Base-by-base conservation (phyloP, 2,113 vertebrate species). In the Herpailurus yagouaroundi region DNA sequence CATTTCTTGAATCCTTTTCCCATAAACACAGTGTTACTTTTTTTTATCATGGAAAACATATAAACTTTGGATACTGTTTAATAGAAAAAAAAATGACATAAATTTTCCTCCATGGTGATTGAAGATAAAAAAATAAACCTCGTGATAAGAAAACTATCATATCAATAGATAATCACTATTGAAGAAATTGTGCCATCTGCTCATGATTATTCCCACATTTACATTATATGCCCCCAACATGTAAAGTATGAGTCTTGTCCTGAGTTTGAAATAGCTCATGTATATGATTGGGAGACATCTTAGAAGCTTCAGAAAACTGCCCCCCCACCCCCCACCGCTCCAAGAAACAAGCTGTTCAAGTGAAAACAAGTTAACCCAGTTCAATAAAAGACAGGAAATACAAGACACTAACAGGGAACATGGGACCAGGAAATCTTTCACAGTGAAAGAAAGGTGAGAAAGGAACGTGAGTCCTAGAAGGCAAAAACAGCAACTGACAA, bases 331-430 rank as follows among this genome's bases (percentile, higher is more conserved):
- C 38, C 41, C 38, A 41, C 41, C 45, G 0, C 7, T 45, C 45
- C 45, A 29, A 50, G 57, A 63, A 64, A 79, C 36, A 45, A 10
- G 4, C 48, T n/a, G 5, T 48, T 87, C 6, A 55, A 33, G 29
- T 29, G 36, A 57, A 63, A 13, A 18, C 36, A 45, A 68, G 12
- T 12, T 29, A 74, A 85, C 9, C 1, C 0, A 48, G 15, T 48
- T 66, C 83, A 66, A 1, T 69, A n/a, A 60, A 80, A 63, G 33
- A 45, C 63, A 57, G 27, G 19, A 4, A 55, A 27, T 15, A 45
- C 6, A 33, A 0, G 3, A n/a, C 27, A 8, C 45, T 31, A 23
- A 18, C n/a, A n/a, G 45, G 25, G 13, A 55, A 29, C 14, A 14
- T 0, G 38, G 18, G 50, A 52, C 4, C 15, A 31, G 23, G 8